phyloP scores from a whole-genome alignment of 1,140 invertebrate genomes.

The Samia ricini region DNA sequence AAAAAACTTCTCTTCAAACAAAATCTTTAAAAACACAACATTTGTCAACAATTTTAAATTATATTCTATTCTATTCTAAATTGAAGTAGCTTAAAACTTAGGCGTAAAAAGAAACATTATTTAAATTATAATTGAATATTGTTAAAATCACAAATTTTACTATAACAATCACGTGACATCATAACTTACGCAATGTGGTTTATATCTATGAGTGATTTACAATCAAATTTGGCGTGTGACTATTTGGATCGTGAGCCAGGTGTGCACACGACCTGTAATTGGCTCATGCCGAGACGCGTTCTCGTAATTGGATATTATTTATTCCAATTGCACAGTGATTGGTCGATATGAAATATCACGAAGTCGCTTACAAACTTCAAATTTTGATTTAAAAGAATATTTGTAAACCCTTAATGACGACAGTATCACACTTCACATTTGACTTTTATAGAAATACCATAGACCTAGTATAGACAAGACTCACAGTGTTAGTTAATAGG shows the following conservation, averaged over 20 bases:
- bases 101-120: no score
- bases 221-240: slow-evolving; percentile 42
- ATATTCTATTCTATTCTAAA: no score
- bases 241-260: slow-evolving; percentile 58
- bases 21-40: no score
- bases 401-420: no score
- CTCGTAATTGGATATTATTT: slow-evolving; percentile 67
- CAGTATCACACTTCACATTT: no score
- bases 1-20: no score
- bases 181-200: slow-evolving; percentile 26
- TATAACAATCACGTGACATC: slow-evolving; percentile 2
- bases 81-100: no score
- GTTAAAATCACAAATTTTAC: neutral
- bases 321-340: slow-evolving; percentile 57
- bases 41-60: no score
- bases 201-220: slow-evolving; percentile 37
- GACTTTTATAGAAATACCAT: no score
- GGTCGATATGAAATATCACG: slow-evolving; percentile 25
- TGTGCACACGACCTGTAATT: slow-evolving; percentile 59
- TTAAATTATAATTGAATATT: neutral
- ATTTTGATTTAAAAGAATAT: neutral
- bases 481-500: no score
- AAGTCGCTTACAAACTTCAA: neutral
- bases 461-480: no score
- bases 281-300: slow-evolving; percentile 59